Base-by-base conservation (phyloP, 2,888 invertebrate genomes). In the Lagria hirta region DNA sequence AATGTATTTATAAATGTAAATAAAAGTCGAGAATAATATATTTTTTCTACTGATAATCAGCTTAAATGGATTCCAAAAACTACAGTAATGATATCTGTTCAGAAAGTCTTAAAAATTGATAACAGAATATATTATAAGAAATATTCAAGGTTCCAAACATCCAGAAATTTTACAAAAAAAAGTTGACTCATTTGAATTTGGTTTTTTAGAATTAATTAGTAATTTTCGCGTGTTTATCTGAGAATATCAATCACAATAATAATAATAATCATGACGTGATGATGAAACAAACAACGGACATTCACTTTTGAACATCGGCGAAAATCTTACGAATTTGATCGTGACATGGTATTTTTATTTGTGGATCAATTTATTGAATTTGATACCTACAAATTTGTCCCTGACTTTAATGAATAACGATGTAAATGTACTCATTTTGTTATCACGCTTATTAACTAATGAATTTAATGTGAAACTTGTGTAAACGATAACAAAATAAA, bases 231-330 rank as follows among this genome's bases (percentile, higher is more conserved):
- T 21, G 16, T 28, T 29, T 37, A 37, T 29, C 29, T 29, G 23
- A 14, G n/a, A 33, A 33, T 32, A 41, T 34, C 32, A 41, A 41
- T 32, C 24, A 24, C 30, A 41, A 41, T 34, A 41, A n/a, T n/a
- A n/a, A n/a, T n/a, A 41, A 41, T 34, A 21, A 27, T 41, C 17
- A 14, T 26, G 33, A 41, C 41, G 41, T 41, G 41, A 41, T 41
- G 41, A 41, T 33, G 32, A 41, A 41, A 41, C 21, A 41, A 34
- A 34, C 12, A 14, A 18, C 20, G 37, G 37, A 41, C 41, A 16
- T 41, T 41, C 41, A 33, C 41, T 41, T 41, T 41, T 33, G n/a
- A n/a, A n/a, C n/a, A n/a, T n/a, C n/a, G n/a, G n/a, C n/a, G n/a
- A n/a, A n/a, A n/a, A n/a, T n/a, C n/a, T n/a, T n/a, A n/a, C n/a